phyloP scores from a whole-genome alignment of 2,888 invertebrate genomes.

The Agrochola macilenta region DNA sequence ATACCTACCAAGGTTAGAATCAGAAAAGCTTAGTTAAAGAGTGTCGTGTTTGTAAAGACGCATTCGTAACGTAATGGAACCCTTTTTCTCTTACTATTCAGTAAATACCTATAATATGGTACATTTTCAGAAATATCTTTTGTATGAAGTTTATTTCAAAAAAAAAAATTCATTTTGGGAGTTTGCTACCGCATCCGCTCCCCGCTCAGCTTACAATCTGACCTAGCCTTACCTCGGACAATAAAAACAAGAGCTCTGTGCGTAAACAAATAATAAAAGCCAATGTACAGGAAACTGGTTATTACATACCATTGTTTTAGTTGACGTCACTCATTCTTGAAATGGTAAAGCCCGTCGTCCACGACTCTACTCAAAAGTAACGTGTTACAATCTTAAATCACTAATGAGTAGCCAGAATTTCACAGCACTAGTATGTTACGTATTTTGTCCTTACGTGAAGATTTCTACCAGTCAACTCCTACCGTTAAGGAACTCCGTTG shows the following conservation, averaged over 20 bases:
- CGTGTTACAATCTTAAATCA: not conserved
- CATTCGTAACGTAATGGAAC: not conserved
- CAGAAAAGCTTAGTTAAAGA: not conserved
- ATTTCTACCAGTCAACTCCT: too few relatives aligned
- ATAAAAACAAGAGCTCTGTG: slow-evolving; percentile 6
- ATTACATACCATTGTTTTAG: slow-evolving; percentile 29
- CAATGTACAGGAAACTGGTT: slow-evolving; percentile 42
- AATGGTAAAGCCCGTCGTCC: not conserved
- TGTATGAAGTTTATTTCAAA: not conserved
- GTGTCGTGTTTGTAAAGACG: not conserved
- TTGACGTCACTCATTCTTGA: slow-evolving; percentile 27
- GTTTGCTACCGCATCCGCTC: not conserved
- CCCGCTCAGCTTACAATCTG: not conserved
- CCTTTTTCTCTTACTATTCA: too few relatives aligned
- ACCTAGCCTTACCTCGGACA: not conserved
- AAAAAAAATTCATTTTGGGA: not conserved
- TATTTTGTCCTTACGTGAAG: too few relatives aligned
- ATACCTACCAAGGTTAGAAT: not conserved
- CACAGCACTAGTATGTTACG: not conserved
- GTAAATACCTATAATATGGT: not conserved
- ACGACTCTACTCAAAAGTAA: not conserved
- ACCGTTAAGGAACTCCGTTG: too few relatives aligned
- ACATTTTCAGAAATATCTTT: not conserved
- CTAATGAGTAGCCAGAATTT: not conserved
- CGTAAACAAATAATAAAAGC: slow-evolving; percentile 57